A percentile compares a stretch with the other conserved stretches of the same genome.
Evolutionary conservation across 2,797 vertebrate species (phyloP).

Genomic region (Etheostoma perlongum): DNA sequence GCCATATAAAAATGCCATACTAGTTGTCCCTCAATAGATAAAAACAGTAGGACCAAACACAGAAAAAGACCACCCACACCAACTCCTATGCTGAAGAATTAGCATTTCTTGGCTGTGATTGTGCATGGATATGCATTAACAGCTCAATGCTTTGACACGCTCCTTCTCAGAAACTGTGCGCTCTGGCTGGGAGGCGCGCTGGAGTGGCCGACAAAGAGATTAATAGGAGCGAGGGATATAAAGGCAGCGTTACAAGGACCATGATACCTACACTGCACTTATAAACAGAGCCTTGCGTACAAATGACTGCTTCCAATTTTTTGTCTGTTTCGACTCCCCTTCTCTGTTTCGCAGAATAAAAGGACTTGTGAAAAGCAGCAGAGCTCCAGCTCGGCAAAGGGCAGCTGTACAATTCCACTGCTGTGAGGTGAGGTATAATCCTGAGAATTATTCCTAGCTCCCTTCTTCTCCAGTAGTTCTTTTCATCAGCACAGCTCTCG

Average conservation of each 20-base stretch:
- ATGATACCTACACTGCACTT: constrained; percentile 77
- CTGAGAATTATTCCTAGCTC: constrained; percentile 37
- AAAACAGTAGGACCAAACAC: constrained; percentile 61
- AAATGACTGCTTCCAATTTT: constrained; percentile 51
- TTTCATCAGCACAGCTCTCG: constrained; percentile 42
- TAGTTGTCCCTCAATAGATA: constrained; percentile 30
- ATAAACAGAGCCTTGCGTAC: constrained; percentile 52
- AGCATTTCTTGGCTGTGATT: constrained; percentile 77
- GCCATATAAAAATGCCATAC: neutral
- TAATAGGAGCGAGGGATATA: constrained; percentile 69
- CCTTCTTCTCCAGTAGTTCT: constrained; percentile 56
- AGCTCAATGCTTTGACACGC: constrained; percentile 81
- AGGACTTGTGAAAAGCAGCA: constrained; percentile 40
- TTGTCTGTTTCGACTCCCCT: constrained; percentile 20
- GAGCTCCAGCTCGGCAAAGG: constrained; percentile 39
- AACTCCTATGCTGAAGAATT: constrained; percentile 76
- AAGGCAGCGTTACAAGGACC: constrained; percentile 58
- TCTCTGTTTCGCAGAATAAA: constrained; percentile 43
- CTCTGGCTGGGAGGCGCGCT: constrained; percentile 70
- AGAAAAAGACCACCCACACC: constrained; percentile 72
- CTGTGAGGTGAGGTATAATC: constrained; percentile 54
- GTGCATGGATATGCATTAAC: constrained; percentile 83
- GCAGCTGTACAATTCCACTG: constrained; percentile 50
- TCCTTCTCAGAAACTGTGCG: constrained; percentile 66
- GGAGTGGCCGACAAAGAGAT: constrained; percentile 86